phyloP scores from a whole-genome alignment of 2,113 vertebrate species.

The Anthoscopus minutus region DNA sequence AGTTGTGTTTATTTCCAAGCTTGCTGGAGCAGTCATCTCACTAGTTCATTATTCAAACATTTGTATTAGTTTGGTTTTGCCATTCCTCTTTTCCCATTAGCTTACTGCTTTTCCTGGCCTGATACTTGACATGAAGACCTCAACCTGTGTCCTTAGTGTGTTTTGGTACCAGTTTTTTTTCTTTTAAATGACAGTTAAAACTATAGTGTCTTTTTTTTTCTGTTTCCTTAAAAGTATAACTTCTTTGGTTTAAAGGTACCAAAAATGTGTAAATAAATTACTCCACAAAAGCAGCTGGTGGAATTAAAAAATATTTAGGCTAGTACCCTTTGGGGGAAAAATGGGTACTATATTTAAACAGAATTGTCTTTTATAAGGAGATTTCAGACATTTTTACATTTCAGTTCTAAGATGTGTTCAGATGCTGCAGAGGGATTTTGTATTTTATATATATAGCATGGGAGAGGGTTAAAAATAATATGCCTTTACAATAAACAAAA shows the following conservation, averaged over 20 bases:
- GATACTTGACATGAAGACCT: constrained; percentile 51
- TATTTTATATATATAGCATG: constrained; percentile 38
- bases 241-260: constrained; percentile 38
- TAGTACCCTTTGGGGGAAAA: neutral
- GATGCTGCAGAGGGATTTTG: constrained; percentile 28
- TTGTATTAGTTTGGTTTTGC: neutral
- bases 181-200: neutral
- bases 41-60: neutral
- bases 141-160: constrained; percentile 30
- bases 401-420: constrained; percentile 18
- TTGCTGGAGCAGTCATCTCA: neutral
- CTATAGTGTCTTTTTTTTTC: neutral
- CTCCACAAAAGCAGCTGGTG: constrained; percentile 18
- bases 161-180: constrained; percentile 7
- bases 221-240: neutral
- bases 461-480: constrained; percentile 12
- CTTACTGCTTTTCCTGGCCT: neutral
- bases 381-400: constrained; percentile 35
- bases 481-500: constrained; percentile 33
- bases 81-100: neutral
- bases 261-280: constrained; percentile 33
- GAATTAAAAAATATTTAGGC: neutral
- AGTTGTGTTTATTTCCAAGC: neutral
- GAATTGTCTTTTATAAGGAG: constrained; percentile 2
- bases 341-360: constrained; percentile 20